Evolutionary conservation across 2,888 invertebrate species (phyloP).

Genomic region (Epirrita christyi): DNA sequence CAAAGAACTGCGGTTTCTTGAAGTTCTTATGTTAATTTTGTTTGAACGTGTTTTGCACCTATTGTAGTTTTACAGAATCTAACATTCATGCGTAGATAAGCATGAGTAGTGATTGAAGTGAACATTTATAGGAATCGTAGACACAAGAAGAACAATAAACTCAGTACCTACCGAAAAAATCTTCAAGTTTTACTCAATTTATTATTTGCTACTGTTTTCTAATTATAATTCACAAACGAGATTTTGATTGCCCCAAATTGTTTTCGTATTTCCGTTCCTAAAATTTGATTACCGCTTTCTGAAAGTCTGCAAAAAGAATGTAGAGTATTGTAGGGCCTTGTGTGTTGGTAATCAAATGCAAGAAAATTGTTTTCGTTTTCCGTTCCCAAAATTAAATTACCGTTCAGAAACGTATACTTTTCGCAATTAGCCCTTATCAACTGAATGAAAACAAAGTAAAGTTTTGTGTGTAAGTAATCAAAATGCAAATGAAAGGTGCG

Average conservation of each 20-base stretch:
- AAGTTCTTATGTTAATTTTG: conserved; percentile 21
- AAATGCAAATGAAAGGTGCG: conserved; percentile 79
- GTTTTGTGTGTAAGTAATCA: conserved; percentile 71
- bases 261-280: conserved; percentile 20
- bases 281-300: conserved; percentile 22
- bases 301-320: neutral
- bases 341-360: conserved; percentile 14
- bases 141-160: no score
- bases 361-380: conserved; percentile 44
- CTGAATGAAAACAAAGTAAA: conserved; percentile 54
- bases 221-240: conserved; percentile 21
- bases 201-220: neutral
- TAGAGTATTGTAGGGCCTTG: neutral
- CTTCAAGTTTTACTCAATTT: neutral
- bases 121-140: no score
- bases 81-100: conserved; percentile 1
- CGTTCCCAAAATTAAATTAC: conserved; percentile 42
- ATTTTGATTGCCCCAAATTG: conserved; percentile 20
- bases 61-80: conserved; percentile 8
- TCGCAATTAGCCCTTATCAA: conserved; percentile 70
- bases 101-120: neutral
- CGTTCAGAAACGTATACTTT: conserved; percentile 58
- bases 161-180: neutral
- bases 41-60: conserved; percentile 16
- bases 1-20: conserved; percentile 22